Conservation (phyloP, 2,888 invertebrate species). For the Colletes collaris region DNA sequence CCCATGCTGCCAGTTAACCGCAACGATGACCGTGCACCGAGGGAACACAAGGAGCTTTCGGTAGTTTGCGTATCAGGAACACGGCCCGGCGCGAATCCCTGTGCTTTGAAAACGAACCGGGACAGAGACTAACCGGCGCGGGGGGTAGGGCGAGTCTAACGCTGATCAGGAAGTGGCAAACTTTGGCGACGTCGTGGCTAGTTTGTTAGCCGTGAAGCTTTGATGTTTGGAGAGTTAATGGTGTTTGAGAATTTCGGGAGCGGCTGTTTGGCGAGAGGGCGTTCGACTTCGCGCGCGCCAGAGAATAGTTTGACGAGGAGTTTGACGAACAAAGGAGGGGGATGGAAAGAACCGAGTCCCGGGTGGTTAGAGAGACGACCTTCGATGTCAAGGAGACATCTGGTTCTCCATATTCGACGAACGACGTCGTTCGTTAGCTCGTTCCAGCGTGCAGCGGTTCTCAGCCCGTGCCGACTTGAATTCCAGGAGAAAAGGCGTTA, state of each 20-base stretch:
- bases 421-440: slow-evolving; percentile 68
- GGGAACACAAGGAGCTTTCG: slow-evolving; percentile 55
- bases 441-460: slow-evolving; percentile 55
- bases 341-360: slow-evolving; percentile 26
- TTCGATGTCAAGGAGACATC: slow-evolving; percentile 70
- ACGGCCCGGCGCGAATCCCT: slow-evolving; percentile 3
- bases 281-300: not conserved
- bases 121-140: not conserved
- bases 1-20: slow-evolving; percentile 50
- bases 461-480: slow-evolving; percentile 47
- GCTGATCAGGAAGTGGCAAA: not conserved
- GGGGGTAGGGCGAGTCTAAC: not conserved
- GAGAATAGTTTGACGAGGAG: not conserved
- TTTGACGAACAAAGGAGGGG: slow-evolving; percentile 4
- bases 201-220: not conserved
- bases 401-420: slow-evolving; percentile 66
- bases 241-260: slow-evolving; percentile 17
- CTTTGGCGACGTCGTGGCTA: not conserved
- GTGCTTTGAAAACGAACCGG: not conserved
- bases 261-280: not conserved
- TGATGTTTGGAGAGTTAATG: slow-evolving; percentile 7
- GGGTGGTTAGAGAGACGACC: slow-evolving; percentile 47
- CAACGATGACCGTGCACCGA: slow-evolving; percentile 16
- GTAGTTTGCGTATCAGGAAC: slow-evolving; percentile 11
- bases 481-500: slow-evolving; percentile 54